These are phyloP conservation scores for Parasteatoda tepidariorum DNA, from an alignment of 1,140 invertebrate genomes.

Conservation along the genomic window DNA sequence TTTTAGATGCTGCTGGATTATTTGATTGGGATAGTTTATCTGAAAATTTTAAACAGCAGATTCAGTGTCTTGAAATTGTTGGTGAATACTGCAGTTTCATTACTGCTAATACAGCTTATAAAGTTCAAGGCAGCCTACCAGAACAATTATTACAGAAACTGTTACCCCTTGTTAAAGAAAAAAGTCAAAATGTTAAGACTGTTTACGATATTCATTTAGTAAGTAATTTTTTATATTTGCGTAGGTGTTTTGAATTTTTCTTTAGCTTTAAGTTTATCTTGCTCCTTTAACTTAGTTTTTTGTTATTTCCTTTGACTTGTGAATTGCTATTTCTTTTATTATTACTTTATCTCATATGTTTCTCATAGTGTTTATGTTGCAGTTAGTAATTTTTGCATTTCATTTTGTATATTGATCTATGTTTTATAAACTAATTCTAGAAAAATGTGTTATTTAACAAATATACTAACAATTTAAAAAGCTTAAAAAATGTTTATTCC, in stretches of 20 bases:
- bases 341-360: too few relatives aligned
- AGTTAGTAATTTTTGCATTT: too few relatives aligned
- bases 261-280: too few relatives aligned
- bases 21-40: background rate
- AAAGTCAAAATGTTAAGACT: background rate
- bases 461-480: too few relatives aligned
- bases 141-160: conserved; percentile 11
- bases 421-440: too few relatives aligned
- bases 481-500: too few relatives aligned
- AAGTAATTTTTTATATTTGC: conserved; percentile 16
- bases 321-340: too few relatives aligned
- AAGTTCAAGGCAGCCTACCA: background rate
- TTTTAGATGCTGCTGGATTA: background rate
- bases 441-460: too few relatives aligned
- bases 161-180: background rate
- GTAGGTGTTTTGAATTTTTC: background rate
- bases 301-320: too few relatives aligned
- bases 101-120: background rate
- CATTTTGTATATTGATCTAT: too few relatives aligned
- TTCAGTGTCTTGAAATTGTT: conserved; percentile 34
- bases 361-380: too few relatives aligned
- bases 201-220: conserved; percentile 26
- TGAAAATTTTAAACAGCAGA: conserved; percentile 4
- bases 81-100: conserved; percentile 20
- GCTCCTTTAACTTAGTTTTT: too few relatives aligned